Base-by-base conservation (phyloP, 2,888 invertebrate species). In the Bombylius major region DNA sequence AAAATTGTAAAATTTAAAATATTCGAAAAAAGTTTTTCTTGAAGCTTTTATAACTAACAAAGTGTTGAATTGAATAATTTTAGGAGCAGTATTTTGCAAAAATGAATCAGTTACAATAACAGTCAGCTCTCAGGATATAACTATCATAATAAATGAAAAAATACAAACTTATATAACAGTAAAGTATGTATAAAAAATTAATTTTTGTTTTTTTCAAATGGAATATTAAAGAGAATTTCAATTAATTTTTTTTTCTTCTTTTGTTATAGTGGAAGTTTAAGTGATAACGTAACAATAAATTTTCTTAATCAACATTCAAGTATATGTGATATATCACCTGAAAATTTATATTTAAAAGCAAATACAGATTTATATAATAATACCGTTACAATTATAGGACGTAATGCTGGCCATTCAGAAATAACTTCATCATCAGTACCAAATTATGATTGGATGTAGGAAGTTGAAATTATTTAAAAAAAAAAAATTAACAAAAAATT, bases 401-500 rank as follows among this genome's bases (percentile, higher is more conserved):
- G 78, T 44, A 79, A 76, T 33, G 83, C 87, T 2, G 88, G 89
- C 48, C 81, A 83, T 65, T 79, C 84, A 0, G 80, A 82, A 57
- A 76, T 87, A 51, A 79, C 78, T 1, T 79, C 82, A 51, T 81
- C 81, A 63, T 76, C 80, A 34, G 78, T 79, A 1, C 80, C 82
- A 1, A 61, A 67, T 32, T 76, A 79, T 33, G 68, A 70, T 65
- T 70, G 70, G 61, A 65, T 70, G 70, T 72, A 59, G 66, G 67
- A 62, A 39, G 34, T 49, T 52, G 45, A 39, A 67, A 50, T 50
- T 54, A 32, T 60, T 64, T 56, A 62, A 62, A 69, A 69, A 66
- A n/a, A n/a, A n/a, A 33, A 39, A 42, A 6, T 32, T 31, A 36
- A 51, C 12, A 45, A 39, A 48, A 42, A 33, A 14, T 34, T 31